A percentile compares a stretch with the other conserved stretches of the same genome.
phyloP scores from a whole-genome alignment of 2,888 invertebrate species.

The Gibbula magus region DNA sequence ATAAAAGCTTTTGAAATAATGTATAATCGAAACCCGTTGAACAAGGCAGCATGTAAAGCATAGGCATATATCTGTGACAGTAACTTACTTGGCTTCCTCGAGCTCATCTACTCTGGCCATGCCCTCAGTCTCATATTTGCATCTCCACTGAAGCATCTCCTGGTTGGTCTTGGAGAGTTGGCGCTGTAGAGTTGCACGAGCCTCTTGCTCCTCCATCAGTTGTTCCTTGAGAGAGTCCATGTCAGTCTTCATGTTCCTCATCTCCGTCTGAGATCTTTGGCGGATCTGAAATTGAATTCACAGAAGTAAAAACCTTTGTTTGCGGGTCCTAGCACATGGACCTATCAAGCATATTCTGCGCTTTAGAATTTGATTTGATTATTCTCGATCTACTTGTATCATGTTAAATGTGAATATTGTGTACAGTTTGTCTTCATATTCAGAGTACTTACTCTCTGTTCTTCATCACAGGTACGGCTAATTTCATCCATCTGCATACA shows the following conservation, averaged over 20 bases:
- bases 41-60: too few relatives aligned
- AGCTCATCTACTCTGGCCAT: conserved; percentile 79
- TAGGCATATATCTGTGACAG: too few relatives aligned
- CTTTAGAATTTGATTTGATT: too few relatives aligned
- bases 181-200: conserved; percentile 98
- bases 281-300: conserved; percentile 40
- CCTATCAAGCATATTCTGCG: not conserved
- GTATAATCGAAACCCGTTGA: too few relatives aligned
- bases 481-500: conserved; percentile 98
- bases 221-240: conserved; percentile 98
- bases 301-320: too few relatives aligned
- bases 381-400: too few relatives aligned
- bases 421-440: too few relatives aligned
- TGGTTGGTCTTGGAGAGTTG: conserved; percentile 99
- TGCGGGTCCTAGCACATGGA: too few relatives aligned
- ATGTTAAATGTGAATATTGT: too few relatives aligned
- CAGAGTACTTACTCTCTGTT: conserved; percentile 78
- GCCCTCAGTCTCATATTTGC: conserved; percentile 94
- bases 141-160: conserved; percentile 97
- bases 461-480: conserved; percentile 98
- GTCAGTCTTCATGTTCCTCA: conserved; percentile 99
- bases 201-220: conserved; percentile 98
- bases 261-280: conserved; percentile 80
- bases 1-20: too few relatives aligned
- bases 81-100: conserved; percentile 74